These are phyloP conservation scores for Boloria selene DNA, from an alignment of 2,888 invertebrate species.

Conservation along the genomic window DNA sequence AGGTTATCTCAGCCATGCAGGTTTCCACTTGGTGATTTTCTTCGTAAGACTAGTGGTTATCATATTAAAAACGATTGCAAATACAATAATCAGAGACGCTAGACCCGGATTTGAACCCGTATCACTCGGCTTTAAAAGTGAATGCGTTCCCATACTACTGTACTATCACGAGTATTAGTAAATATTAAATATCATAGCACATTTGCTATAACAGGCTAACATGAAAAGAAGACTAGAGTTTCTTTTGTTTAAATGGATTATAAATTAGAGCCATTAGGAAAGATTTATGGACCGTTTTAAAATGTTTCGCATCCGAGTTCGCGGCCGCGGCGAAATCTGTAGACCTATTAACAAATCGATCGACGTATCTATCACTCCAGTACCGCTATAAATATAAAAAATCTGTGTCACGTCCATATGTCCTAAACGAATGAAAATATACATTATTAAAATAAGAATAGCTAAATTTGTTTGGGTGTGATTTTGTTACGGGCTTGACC, in stretches of 20 bases:
- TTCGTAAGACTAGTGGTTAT: no score
- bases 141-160: no score
- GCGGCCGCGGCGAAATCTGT: slow-evolving; percentile 24
- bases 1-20: no score
- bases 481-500: slow-evolving; percentile 23
- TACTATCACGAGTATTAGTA: no score
- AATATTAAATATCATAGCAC: no score
- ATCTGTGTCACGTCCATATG: slow-evolving; percentile 17
- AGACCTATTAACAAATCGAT: slow-evolving; percentile 22
- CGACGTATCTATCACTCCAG: slow-evolving; percentile 8
- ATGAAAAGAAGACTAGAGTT: neutral
- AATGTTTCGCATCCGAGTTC: slow-evolving; percentile 19
- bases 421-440: slow-evolving; percentile 11
- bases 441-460: slow-evolving; percentile 10
- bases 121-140: no score
- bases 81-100: no score
- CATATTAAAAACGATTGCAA: no score
- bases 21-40: no score
- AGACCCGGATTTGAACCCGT: no score
- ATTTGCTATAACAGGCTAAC: no score
- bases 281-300: slow-evolving; percentile 27
- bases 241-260: slow-evolving; percentile 17
- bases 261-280: slow-evolving; percentile 19
- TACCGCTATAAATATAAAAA: slow-evolving; percentile 11
- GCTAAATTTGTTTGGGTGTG: slow-evolving; percentile 22